phyloP scores from a whole-genome alignment of 2,113 vertebrate species.

The Puma concolor region DNA sequence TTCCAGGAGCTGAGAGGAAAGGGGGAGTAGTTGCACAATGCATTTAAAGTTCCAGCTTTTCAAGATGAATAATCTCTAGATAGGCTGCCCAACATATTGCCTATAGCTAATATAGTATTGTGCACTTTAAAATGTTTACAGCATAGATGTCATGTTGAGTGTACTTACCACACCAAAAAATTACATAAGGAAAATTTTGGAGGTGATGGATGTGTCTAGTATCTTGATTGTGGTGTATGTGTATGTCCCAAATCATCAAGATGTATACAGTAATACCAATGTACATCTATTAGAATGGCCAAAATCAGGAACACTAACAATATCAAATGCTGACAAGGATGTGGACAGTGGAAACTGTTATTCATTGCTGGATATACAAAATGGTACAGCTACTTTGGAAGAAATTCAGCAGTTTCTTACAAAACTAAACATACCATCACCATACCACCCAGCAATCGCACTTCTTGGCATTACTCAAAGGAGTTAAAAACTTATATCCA shows the following conservation, averaged over 20 bases:
- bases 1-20: too few species aligned
- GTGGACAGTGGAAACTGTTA: background rate
- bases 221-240: background rate
- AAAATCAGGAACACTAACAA: background rate
- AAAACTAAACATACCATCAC: background rate
- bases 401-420: background rate
- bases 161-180: background rate
- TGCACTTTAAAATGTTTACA: background rate
- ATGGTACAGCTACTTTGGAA: background rate
- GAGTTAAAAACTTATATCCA: background rate
- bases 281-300: background rate
- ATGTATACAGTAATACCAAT: background rate
- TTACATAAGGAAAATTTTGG: background rate
- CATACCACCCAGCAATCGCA: background rate
- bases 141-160: background rate
- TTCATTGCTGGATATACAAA: background rate
- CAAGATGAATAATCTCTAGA: background rate
- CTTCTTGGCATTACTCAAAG: background rate
- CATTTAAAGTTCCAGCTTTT: background rate
- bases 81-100: background rate
- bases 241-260: background rate
- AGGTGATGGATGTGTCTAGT: background rate
- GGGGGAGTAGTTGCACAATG: background rate
- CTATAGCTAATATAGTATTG: background rate
- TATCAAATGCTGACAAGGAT: background rate